phyloP scores from a whole-genome alignment of 2,888 invertebrate species.

The Erebia palarica region DNA sequence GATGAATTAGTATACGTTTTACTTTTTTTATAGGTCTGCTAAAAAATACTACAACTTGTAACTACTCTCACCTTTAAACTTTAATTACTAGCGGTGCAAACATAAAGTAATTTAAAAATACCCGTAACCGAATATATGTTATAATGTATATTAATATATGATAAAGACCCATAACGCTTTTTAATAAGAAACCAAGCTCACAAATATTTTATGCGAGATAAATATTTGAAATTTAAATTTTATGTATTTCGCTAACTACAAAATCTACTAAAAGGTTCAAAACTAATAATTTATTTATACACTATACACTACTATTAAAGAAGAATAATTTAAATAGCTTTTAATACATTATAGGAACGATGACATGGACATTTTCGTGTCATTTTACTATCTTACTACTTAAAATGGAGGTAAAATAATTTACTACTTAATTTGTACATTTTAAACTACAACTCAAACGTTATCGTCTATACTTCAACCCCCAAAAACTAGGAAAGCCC shows the following conservation, averaged over 20 bases:
- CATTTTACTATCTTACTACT: no score
- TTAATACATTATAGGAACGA: no score
- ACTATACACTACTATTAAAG: no score
- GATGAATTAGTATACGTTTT: neutral
- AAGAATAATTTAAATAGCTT: no score
- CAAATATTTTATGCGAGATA: slow-evolving; percentile 11
- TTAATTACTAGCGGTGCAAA: neutral
- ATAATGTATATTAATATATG: slow-evolving; percentile 6
- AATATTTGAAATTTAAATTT: neutral
- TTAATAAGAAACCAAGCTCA: slow-evolving; percentile 7
- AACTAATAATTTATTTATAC: no score
- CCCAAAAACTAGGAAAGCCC: neutral
- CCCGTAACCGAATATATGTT: slow-evolving; percentile 23
- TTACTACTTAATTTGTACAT: no score
- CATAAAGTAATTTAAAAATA: slow-evolving; percentile 12
- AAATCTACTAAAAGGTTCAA: neutral
- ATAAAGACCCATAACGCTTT: neutral
- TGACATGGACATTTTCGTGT: no score
- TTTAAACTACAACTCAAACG: no score
- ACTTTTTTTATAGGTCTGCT: no score
- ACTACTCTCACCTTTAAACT: neutral
- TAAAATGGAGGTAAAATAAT: no score
- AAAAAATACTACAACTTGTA: neutral
- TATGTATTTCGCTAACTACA: neutral
- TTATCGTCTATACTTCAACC: no score